Evolutionary conservation across 2,888 invertebrate species (phyloP), one percentile per base, ranked within the genome.

Genomic region (Nomada goodeniana): DNA sequence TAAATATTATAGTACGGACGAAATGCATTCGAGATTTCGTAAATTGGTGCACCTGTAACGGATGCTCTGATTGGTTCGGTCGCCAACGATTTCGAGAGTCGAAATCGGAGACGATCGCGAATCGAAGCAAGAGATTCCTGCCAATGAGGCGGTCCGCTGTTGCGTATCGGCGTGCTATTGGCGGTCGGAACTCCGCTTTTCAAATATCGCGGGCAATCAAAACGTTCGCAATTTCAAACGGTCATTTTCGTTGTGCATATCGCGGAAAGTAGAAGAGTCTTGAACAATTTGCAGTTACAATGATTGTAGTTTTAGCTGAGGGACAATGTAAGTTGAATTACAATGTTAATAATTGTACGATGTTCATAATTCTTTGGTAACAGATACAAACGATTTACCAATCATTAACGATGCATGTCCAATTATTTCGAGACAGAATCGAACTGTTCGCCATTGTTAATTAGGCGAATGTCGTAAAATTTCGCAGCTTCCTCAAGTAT

Each of bases 161-260:
- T 47, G 7, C 20, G 55, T 76, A 71, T 47, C 20, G 11, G 20
- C 20, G 3, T 15, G 26, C n/a, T 59, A 76, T 80, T 76, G 70
- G 65, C n/a, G 50, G 26, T 10, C 11, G 13, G 1, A 0, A 4
- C 11, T 3, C 42, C 2, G 10, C 26, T 29, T 11, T 50, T 64
- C 13, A 26, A 75, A 69, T 60, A 7, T 55, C 20, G n/a, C 29
- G 50, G 11, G 26, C 44, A 15, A 15, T 10, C 42, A 42, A n/a
- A 36, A 36, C n/a, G 20, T 18, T 44, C 20, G 26, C 2, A 9
- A 2, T 20, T 44, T 70, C 1, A 52, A 26, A 59, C 15, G 1
- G n/a, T 9, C 15, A 26, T 69, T 59, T 53, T 53, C 9, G 9
- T 60, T 13, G n/a, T 11, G 42, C 5, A 23, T 0, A 15, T 71